Evolutionary conservation across 2,797 vertebrate genomes (phyloP).

Genomic region (Cuniculus paca): DNA sequence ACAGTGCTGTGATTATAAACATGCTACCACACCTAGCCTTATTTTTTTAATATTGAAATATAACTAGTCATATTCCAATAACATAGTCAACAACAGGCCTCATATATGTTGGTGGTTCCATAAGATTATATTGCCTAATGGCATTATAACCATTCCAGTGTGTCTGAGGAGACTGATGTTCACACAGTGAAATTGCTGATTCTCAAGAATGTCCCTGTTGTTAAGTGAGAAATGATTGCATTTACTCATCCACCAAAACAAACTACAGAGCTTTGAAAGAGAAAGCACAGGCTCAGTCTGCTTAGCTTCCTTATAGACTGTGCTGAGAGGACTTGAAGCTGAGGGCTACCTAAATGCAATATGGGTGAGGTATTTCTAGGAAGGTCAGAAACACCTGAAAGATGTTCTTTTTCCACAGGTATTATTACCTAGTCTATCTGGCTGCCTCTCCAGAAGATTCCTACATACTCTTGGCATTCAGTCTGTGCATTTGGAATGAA

Average conservation of each 20-base stretch:
- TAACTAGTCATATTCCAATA: not conserved
- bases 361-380: not conserved
- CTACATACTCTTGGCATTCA: not conserved
- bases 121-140: too few relatives aligned
- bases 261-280: not conserved
- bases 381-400: constrained; percentile 12
- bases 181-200: not conserved
- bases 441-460: not conserved
- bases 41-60: not conserved
- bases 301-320: not conserved
- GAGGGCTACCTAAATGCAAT: not conserved
- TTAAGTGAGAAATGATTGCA: not conserved
- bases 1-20: not conserved
- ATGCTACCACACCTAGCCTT: not conserved
- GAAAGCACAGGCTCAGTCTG: not conserved
- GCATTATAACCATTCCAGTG: not conserved
- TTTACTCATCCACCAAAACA: constrained; percentile 11
- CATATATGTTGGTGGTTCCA: not conserved
- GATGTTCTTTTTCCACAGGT: not conserved
- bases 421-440: not conserved
- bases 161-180: not conserved
- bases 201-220: not conserved
- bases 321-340: not conserved
- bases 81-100: not conserved
- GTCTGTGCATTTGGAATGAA: not conserved